phyloP scores from a whole-genome alignment of 2,797 vertebrate species.

The Takifugu ocellatus region DNA sequence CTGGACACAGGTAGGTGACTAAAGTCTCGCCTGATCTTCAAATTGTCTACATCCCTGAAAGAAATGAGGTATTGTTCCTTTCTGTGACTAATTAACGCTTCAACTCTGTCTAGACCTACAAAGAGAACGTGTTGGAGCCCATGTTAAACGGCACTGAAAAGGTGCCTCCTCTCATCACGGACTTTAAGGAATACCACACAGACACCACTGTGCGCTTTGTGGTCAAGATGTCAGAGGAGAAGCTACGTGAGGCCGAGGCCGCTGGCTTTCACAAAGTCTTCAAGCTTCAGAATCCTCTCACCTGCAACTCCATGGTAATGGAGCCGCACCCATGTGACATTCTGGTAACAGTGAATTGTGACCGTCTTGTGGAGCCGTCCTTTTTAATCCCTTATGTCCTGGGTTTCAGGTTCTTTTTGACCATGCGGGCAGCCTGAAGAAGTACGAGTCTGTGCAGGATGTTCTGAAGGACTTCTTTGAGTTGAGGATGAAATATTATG shows the following conservation, averaged over 20 bases:
- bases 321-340: neutral
- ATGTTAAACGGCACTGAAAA: conserved; percentile 97
- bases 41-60: neutral
- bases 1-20: conserved; percentile 89
- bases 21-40: neutral
- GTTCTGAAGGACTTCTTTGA: conserved; percentile 92
- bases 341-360: neutral
- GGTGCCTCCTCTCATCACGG: conserved; percentile 89
- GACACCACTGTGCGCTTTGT: conserved; percentile 93
- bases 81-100: neutral
- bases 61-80: neutral
- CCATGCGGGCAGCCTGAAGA: conserved; percentile 91
- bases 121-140: conserved; percentile 92
- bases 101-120: conserved; percentile 79
- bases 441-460: conserved; percentile 86
- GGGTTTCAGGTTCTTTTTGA: conserved; percentile 90
- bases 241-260: conserved; percentile 83
- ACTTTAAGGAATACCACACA: conserved; percentile 97
- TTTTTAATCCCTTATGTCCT: neutral
- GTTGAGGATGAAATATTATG: conserved; percentile 89
- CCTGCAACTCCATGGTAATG: conserved; percentile 94
- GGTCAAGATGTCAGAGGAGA: conserved; percentile 88
- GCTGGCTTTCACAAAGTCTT: conserved; percentile 95
- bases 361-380: too few species aligned
- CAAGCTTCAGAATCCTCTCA: conserved; percentile 89